Conservation (phyloP, 2,113 vertebrate species). For the Montifringilla adamsi region DNA sequence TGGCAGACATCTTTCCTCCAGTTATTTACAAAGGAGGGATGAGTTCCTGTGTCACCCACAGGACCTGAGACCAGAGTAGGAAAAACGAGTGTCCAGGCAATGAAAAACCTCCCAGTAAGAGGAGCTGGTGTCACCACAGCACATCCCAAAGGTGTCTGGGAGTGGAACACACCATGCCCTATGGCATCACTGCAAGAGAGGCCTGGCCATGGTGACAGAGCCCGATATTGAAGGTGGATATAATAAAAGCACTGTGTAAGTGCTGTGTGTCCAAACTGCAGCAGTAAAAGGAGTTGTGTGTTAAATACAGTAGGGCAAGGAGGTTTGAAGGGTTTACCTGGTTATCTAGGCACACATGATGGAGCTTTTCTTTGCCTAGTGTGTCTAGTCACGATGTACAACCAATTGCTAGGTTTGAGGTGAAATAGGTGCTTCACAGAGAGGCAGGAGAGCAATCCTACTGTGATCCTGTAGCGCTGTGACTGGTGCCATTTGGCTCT, state of each 20-base stretch:
- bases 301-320: not conserved
- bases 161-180: fast-evolving
- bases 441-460: not conserved
- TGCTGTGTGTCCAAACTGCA: not conserved
- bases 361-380: not conserved
- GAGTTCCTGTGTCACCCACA: not conserved
- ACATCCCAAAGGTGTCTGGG: not conserved
- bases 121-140: not conserved
- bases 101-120: not conserved
- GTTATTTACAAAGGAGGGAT: not conserved
- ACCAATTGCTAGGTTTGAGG: not conserved
- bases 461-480: fast-evolving
- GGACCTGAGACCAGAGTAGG: not conserved
- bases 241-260: not conserved
- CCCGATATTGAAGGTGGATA: not conserved
- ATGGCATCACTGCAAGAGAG: fast-evolving
- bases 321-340: not conserved
- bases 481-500: not conserved
- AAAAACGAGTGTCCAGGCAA: not conserved
- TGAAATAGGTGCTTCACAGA: not conserved
- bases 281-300: not conserved
- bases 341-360: not conserved
- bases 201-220: not conserved
- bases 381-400: not conserved
- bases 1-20: not conserved